Conservation (phyloP, 2,113 vertebrate species). For the Podarcis cretensis region DNA sequence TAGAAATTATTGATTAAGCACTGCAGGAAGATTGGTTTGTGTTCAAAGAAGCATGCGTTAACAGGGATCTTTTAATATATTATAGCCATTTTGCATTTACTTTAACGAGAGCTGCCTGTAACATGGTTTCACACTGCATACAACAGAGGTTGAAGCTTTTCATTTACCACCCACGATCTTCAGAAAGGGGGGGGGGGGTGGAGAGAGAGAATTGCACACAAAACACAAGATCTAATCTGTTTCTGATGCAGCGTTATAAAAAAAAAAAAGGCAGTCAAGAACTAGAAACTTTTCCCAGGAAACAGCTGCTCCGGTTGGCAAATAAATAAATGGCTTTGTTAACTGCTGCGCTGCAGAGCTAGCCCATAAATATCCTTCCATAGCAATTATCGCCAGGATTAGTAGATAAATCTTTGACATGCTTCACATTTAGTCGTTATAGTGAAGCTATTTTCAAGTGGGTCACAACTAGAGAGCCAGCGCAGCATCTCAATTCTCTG, state of each 20-base stretch:
- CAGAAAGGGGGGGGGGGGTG: neutral
- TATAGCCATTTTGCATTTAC: neutral
- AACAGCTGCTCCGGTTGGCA: conserved; percentile 26
- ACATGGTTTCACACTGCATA: neutral
- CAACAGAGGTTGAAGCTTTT: neutral
- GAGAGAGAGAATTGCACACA: neutral
- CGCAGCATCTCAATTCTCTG: neutral
- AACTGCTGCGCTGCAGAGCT: conserved; percentile 9
- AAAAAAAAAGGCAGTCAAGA: neutral
- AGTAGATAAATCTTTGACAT: conserved; percentile 38
- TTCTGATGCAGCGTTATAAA: conserved; percentile 16
- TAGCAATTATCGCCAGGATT: conserved; percentile 18
- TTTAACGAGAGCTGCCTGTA: neutral
- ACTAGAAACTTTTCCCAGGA: neutral
- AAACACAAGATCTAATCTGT: neutral
- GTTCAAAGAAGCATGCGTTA: neutral
- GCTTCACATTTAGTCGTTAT: conserved; percentile 15
- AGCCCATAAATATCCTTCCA: neutral
- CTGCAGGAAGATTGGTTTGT: neutral
- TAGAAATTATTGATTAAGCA: conserved; percentile 6
- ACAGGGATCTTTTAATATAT: neutral
- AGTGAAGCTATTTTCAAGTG: neutral
- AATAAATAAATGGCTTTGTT: conserved; percentile 32
- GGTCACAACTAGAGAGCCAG: conserved; percentile 29
- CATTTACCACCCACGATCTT: neutral